phyloP scores from a whole-genome alignment of 2,888 invertebrate species.

The Drosophila heteroneura region DNA sequence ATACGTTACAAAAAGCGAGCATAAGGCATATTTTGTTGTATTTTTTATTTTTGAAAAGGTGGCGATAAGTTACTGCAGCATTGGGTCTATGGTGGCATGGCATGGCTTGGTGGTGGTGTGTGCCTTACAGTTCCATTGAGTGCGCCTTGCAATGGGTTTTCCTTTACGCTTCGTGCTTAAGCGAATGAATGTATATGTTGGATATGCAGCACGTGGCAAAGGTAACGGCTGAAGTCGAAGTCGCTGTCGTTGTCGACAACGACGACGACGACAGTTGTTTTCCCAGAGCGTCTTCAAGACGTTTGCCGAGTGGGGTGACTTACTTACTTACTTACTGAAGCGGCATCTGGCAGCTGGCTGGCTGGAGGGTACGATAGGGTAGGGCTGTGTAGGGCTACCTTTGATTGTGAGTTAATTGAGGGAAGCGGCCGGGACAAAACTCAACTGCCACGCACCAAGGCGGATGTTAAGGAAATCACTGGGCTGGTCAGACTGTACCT shows the following conservation, averaged over 20 bases:
- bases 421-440: constrained; percentile 31
- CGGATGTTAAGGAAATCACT: constrained; percentile 54
- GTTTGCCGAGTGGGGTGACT: constrained; percentile 62
- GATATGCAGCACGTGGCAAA: constrained; percentile 62
- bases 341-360: constrained; percentile 70
- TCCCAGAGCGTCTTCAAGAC: constrained; percentile 80
- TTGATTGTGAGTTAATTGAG: constrained; percentile 72
- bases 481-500: constrained; percentile 47
- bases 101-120: constrained; percentile 36
- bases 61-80: constrained; percentile 28
- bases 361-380: constrained; percentile 6
- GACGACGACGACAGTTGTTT: constrained; percentile 63
- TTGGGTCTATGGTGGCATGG: constrained; percentile 15
- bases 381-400: constrained; percentile 42
- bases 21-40: constrained; percentile 25
- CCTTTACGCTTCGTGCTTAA: constrained; percentile 67
- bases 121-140: constrained; percentile 73
- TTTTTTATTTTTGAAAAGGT: constrained; percentile 10
- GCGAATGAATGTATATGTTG: not conserved
- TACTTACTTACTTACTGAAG: constrained; percentile 51
- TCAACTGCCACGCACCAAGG: constrained; percentile 69
- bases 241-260: not conserved
- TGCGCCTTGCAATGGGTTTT: constrained; percentile 54
- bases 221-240: constrained; percentile 58
- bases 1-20: constrained; percentile 63